phyloP scores from a whole-genome alignment of 64 coral and sea anemone genomes.

The Montipora capricornis region DNA sequence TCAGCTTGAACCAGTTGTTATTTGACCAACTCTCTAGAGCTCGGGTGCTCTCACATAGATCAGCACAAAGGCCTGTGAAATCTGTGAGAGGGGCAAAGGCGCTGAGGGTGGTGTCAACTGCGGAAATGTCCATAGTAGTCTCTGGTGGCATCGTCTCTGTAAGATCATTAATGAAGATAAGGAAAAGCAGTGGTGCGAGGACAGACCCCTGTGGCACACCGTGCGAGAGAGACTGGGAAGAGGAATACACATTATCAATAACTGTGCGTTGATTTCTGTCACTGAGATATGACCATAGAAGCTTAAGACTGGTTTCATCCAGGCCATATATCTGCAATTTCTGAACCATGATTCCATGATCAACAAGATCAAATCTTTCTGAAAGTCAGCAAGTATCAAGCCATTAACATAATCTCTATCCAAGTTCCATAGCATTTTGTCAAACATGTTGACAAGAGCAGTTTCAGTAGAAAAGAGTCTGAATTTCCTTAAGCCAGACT shows the following conservation, averaged over 20 bases:
- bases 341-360: neutral
- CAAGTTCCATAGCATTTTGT: constrained; percentile 10
- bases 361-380: constrained; percentile 28
- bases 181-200: neutral
- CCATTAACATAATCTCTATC: constrained; percentile 15
- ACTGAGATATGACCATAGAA: neutral
- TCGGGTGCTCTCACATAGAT: too few relatives aligned
- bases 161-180: too few relatives aligned
- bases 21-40: too few relatives aligned
- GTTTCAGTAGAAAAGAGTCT: constrained; percentile 19
- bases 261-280: neutral
- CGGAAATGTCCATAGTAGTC: too few relatives aligned
- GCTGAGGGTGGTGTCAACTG: too few relatives aligned
- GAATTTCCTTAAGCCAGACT: constrained; percentile 4
- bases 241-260: neutral
- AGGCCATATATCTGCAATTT: constrained; percentile 19
- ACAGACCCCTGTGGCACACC: neutral
- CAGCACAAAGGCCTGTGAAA: too few relatives aligned
- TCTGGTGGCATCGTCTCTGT: too few relatives aligned
- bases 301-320: neutral
- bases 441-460: constrained; percentile 1
- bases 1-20: too few relatives aligned
- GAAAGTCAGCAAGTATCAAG: constrained; percentile 18
- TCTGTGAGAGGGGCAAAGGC: too few relatives aligned
- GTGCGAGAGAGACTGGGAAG: neutral